These are phyloP conservation scores for Platyura marginata DNA, from an alignment of 1,140 invertebrate species.

Conservation along the genomic window DNA sequence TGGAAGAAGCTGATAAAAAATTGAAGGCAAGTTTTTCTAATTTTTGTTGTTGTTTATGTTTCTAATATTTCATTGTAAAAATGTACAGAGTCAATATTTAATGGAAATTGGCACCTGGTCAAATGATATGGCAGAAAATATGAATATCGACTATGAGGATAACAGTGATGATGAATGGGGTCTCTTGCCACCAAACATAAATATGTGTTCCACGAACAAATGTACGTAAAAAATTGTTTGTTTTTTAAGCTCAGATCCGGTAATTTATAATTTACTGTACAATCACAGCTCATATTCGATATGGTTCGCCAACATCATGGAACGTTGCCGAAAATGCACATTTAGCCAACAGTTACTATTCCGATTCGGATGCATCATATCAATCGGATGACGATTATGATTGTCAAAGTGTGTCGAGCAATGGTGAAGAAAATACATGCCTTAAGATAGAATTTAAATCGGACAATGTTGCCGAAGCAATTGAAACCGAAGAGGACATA, in stretches of 20 bases:
- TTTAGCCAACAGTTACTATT: slow-evolving; percentile 4
- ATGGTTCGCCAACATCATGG: slow-evolving; percentile 31
- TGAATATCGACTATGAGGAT: slow-evolving; percentile 14
- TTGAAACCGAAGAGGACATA: slow-evolving; percentile 35
- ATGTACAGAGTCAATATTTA: too few relatives aligned
- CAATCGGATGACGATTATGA: slow-evolving; percentile 5
- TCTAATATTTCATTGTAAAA: slow-evolving; percentile 3
- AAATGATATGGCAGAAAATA: slow-evolving; percentile 56
- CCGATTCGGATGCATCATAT: slow-evolving; percentile 9
- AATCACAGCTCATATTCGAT: slow-evolving; percentile 14
- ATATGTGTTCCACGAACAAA: slow-evolving; percentile 21
- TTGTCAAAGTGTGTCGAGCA: slow-evolving; percentile 9
- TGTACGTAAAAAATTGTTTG: neutral
- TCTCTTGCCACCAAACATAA: slow-evolving; percentile 29
- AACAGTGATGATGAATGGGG: slow-evolving; percentile 25
- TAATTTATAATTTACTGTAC: too few relatives aligned
- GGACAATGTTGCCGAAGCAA: slow-evolving; percentile 66
- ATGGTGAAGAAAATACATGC: slow-evolving; percentile 11
- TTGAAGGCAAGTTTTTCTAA: slow-evolving; percentile 6
- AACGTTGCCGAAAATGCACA: slow-evolving; percentile 8
- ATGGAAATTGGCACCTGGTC: slow-evolving; percentile 83
- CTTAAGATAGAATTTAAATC: slow-evolving; percentile 53
- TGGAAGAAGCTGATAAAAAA: slow-evolving; percentile 25
- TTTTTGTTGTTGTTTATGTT: neutral
- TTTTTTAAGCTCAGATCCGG: too few relatives aligned